A percentile compares a stretch with the other conserved stretches of the same genome.
Conservation (phyloP, 2,113 vertebrate species). For the Antechinus stuartii region DNA sequence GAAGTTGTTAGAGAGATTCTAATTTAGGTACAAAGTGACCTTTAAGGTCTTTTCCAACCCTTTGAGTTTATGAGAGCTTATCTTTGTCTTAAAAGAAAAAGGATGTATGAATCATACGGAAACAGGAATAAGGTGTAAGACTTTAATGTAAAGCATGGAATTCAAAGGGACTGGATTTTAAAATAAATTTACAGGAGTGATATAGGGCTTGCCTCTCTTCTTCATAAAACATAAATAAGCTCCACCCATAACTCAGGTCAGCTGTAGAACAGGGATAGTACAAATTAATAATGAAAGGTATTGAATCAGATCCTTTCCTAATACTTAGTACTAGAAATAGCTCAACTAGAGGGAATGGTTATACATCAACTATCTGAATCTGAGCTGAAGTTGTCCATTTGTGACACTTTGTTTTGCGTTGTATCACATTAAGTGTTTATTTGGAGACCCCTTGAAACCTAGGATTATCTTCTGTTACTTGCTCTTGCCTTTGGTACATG, state of each 20-base stretch:
- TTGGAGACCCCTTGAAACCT: not conserved
- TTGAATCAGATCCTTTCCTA: not conserved
- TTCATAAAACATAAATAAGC: not conserved
- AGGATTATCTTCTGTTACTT: not conserved
- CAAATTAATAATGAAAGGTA: not conserved
- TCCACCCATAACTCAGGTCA: not conserved
- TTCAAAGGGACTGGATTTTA: not conserved
- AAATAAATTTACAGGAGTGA: not conserved
- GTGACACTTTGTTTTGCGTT: not conserved
- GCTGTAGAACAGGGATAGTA: not conserved
- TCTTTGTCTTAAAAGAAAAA: not conserved
- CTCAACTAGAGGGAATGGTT: not conserved
- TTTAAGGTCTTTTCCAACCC: not conserved
- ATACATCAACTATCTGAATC: not conserved
- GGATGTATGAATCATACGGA: not conserved
- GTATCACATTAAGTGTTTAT: not conserved
- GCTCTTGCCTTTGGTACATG: not conserved
- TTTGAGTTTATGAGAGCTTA: not conserved
- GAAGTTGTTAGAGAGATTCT: not conserved
- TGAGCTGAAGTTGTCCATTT: not conserved
- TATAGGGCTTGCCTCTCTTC: not conserved
- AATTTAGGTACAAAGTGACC: not conserved
- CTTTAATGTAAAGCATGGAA: not conserved
- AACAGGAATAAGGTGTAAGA: not conserved
- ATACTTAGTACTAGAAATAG: not conserved